phyloP scores from a whole-genome alignment of 92 coral and sea anemone species.

The Paragorgia papillata region DNA sequence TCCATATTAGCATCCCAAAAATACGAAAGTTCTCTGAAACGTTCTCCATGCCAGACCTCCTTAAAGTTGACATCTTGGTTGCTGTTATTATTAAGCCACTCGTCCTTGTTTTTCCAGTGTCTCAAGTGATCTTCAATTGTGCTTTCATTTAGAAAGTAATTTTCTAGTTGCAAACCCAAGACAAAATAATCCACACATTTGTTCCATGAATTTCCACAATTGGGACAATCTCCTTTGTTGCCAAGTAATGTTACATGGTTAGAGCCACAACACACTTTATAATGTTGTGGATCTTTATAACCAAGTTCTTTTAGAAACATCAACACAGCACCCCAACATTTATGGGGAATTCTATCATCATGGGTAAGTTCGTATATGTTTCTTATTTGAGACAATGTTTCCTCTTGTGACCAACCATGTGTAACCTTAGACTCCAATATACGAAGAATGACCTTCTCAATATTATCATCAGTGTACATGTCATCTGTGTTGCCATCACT shows the following conservation, averaged over 20 bases:
- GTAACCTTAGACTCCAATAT: no score
- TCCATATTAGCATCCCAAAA: constrained; percentile 63
- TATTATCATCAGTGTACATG: no score
- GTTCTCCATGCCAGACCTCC: constrained; percentile 69
- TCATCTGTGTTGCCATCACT: no score
- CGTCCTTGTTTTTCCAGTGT: constrained; percentile 61
- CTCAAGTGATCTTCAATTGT: constrained; percentile 48
- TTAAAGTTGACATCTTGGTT: no score
- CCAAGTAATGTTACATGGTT: constrained; percentile 61
- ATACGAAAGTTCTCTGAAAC: constrained; percentile 60
- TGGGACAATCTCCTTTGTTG: constrained; percentile 38
- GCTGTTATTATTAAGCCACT: no score
- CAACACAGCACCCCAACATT: constrained; percentile 52
- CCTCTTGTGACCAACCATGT: constrained; percentile 66
- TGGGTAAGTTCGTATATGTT: constrained; percentile 55
- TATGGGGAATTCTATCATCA: constrained; percentile 61
- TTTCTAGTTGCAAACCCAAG: constrained; percentile 61
- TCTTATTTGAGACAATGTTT: constrained; percentile 54
- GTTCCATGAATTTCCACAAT: constrained; percentile 56
- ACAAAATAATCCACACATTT: constrained; percentile 62
- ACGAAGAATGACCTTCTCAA: no score
- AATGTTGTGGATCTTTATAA: constrained; percentile 55
- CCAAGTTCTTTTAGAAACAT: no score
- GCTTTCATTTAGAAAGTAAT: constrained; percentile 30
- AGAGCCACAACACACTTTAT: constrained; percentile 58